Base-by-base conservation (phyloP, 2,888 invertebrate species). In the Erannis defoliaria region DNA sequence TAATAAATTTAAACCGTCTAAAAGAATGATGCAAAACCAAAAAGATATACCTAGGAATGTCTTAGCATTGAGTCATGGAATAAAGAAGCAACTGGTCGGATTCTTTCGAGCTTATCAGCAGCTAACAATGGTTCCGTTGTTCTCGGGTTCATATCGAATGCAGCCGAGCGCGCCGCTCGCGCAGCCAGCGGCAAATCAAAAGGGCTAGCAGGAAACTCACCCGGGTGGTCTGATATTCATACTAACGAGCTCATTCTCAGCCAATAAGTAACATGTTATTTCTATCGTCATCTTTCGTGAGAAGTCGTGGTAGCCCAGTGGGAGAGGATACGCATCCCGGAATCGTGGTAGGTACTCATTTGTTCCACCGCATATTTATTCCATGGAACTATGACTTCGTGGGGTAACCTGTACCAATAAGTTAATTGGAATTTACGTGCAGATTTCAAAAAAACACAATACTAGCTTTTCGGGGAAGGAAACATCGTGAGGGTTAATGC, bases 61-160 rank as follows among this genome's bases (percentile, higher is more conserved):
- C 56, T 62, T 40, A 62, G 48, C 26, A 64, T 53, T 64, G 57
- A 68, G 56, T 61, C 64, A 64, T 60, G 54, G 50, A 46, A 42
- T 54, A 56, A 62, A 55, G 54, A 53, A 61, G 51, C 43, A 33
- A 64, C 65, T 62, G 45, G 45, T 66, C 31, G 56, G 64, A 72
- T 74, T 74, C 71, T 75, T 80, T 73, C 62, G 73, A 71, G 78
- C 76, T 80, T 83, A 81, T 81, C 79, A 75, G 73, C 78, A 72
- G 53, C 67, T 73, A 78, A 85, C 84, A 86, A 86, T 82, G 76
- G 78, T 66, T 66, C 68, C 71, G 78, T 86, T 83, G 82, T 81
- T 77, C 74, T 71, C 67, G 71, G 66, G 73, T 81, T 88, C 81
- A 86, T 88, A 89, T 82, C 78, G 83, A 86, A 90, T 89, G 88